Percentiles rank a stretch among this genome's conserved stretches.
phyloP scores from a whole-genome alignment of 2,888 invertebrate genomes.

The Heliconius ethilla region DNA sequence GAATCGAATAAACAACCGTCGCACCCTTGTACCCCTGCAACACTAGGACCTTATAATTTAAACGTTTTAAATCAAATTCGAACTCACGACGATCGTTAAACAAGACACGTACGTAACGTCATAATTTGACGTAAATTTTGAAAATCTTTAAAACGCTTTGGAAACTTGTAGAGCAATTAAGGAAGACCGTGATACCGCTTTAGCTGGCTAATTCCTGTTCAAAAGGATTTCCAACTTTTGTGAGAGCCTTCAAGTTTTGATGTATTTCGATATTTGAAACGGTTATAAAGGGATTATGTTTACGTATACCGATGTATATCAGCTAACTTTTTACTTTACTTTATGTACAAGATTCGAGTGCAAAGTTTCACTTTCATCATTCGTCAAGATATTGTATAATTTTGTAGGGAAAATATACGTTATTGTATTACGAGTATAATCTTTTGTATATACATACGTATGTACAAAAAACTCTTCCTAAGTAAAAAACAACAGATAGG shows the following conservation, averaged over 20 bases:
- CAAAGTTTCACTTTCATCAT: conserved; percentile 10
- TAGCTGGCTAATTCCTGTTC: conserved; percentile 4
- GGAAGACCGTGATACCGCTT: conserved; percentile 13
- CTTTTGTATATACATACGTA: too few species aligned
- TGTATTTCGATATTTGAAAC: conserved; percentile 21
- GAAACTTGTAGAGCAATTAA: conserved; percentile 7
- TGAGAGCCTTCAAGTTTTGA: conserved; percentile 9
- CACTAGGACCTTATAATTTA: not conserved
- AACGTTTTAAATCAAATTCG: too few species aligned
- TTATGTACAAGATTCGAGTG: not conserved
- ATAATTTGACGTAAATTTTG: not conserved
- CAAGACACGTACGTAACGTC: not conserved
- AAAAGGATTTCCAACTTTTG: not conserved
- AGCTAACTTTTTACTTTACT: conserved; percentile 15
- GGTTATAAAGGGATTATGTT: conserved; percentile 13
- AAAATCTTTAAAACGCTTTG: not conserved
- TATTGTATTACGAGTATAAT: not conserved
- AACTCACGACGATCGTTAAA: too few species aligned
- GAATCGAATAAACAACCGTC: not conserved
- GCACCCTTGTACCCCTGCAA: not conserved
- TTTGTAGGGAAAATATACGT: not conserved
- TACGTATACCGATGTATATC: conserved; percentile 5
- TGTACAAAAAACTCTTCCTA: too few species aligned
- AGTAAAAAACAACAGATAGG: not conserved
- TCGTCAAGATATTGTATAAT: not conserved